Evolutionary conservation across 2,888 invertebrate species (phyloP).

Genomic region (Pheosia tremula): DNA sequence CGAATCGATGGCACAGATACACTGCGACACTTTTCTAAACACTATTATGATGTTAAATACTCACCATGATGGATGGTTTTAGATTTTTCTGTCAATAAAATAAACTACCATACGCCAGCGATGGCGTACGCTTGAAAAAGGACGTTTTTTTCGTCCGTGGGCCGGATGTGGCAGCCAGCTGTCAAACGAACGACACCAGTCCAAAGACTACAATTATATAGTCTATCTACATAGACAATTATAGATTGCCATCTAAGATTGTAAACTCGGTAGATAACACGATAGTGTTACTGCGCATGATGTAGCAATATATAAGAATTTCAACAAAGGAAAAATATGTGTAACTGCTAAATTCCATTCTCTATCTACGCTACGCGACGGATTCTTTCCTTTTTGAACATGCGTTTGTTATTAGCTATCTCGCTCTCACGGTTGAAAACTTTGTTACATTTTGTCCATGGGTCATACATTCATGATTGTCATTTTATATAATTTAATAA

Average conservation of each 20-base stretch:
- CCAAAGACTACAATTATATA: not conserved
- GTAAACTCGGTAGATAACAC: no score
- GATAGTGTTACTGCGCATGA: no score
- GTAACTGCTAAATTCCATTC: no score
- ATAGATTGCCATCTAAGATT: not conserved
- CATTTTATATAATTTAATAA: no score
- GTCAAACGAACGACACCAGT: conserved; percentile 47
- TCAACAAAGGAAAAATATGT: no score
- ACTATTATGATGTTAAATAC: conserved; percentile 71
- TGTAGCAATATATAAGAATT: no score
- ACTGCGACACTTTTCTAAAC: conserved; percentile 57
- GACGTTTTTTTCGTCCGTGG: conserved; percentile 59
- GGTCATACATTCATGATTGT: no score
- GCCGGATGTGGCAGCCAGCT: conserved; percentile 68
- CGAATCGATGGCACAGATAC: conserved; percentile 50
- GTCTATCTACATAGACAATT: conserved; percentile 52
- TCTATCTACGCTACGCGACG: no score
- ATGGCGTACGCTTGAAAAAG: conserved; percentile 95
- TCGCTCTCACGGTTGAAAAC: no score
- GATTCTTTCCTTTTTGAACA: no score
- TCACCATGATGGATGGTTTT: conserved; percentile 93
- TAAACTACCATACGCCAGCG: conserved; percentile 92
- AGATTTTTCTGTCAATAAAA: conserved; percentile 89
- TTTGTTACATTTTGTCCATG: no score
- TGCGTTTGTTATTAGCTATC: no score